Evolutionary conservation across 2,888 invertebrate species (phyloP), one percentile per base, ranked within the genome.

Genomic region (Nipponacmea schrenckii): DNA sequence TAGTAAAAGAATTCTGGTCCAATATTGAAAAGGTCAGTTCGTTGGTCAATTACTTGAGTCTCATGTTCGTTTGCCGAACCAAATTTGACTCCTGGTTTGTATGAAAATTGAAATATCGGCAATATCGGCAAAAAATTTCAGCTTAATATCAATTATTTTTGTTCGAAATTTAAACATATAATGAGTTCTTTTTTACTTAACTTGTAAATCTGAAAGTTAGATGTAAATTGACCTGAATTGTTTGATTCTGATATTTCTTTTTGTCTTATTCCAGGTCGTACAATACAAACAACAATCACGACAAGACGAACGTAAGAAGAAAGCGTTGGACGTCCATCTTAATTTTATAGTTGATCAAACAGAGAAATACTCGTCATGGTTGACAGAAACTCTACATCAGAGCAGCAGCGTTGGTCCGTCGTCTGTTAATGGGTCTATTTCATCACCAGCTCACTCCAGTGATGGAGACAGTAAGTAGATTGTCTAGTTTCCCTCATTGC

Each of bases 311-410:
- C 96, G 97, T 88, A 92, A 97, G 74, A 96, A 97, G 88, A 94
- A 95, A 86, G 97, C 97, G 0, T 91, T 98, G 72, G 98, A 98
- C 91, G 94, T 97, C 86, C 98, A 98, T 90, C 92, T 99, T 74
- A 96, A 96, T 89, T 97, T 97, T 89, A 97, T 99, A 86, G 98
- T 99, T 73, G 98, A 97, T 90, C 96, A 97, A 90, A 98, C 98
- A 0, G 98, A 99, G 90, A 96, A 96, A 87, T 98, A 97, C 91
- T 97, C 97, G 48, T 81, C 86, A 15, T 89, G 89, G 88, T 73
- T 90, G 67, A 85, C 89, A 15, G 86, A 89, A 74, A 87, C 89
- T 10, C 79, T 89, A 24, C 75, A 77, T 48, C 68, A 65, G 3
- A 44, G 71, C 14, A 66, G 66, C 31, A 77, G 69, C 68, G 72